Conservation (phyloP, 2,113 vertebrate species). For the Cavia porcellus region DNA sequence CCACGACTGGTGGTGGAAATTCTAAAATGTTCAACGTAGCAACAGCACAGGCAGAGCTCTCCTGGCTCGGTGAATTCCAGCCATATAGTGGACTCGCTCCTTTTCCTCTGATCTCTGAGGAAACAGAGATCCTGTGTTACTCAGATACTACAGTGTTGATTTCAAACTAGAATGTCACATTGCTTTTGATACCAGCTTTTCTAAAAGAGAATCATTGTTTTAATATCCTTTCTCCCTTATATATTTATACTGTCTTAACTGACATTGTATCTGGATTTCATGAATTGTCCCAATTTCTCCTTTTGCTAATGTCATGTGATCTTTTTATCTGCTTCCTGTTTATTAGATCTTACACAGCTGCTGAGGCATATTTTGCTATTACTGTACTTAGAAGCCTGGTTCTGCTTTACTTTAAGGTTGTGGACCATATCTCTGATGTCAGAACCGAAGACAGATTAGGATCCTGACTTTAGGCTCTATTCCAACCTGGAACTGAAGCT, state of each 20-base stretch:
- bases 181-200: slow-evolving; percentile 35
- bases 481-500: not conserved
- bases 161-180: not conserved
- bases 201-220: not conserved
- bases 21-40: not conserved
- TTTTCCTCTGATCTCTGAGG: not conserved
- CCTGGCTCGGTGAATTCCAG: not conserved
- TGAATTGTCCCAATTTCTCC: not conserved
- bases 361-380: not conserved
- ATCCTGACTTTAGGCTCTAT: not conserved
- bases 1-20: not conserved
- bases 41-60: not conserved
- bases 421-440: not conserved
- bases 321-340: slow-evolving; percentile 22
- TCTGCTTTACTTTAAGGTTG: slow-evolving; percentile 31
- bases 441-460: not conserved
- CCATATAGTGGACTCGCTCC: not conserved
- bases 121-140: not conserved
- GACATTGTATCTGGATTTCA: not conserved
- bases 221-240: not conserved
- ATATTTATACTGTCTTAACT: not conserved
- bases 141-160: not conserved
- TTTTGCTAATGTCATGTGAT: slow-evolving; percentile 13
- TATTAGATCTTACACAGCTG: not conserved
- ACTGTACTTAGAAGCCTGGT: not conserved